Percentiles rank a stretch among this genome's conserved stretches.
Evolutionary conservation across 64 coral and sea anemone species (phyloP).

Genomic region (Porites lutea): DNA sequence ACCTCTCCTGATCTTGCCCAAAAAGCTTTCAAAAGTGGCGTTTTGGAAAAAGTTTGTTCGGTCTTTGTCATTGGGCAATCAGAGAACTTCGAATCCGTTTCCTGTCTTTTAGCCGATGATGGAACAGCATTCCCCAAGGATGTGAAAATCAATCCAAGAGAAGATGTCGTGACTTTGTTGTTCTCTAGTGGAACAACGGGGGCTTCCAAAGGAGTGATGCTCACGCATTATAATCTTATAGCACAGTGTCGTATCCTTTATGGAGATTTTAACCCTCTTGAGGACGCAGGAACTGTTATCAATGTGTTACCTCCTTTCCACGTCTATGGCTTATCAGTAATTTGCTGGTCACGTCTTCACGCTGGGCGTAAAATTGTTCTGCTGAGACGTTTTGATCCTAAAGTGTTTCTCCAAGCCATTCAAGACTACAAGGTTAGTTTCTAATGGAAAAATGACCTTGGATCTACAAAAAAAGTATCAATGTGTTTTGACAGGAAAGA

Average conservation of each 20-base stretch:
- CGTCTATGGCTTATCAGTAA: slow-evolving; percentile 61
- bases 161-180: slow-evolving; percentile 68
- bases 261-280: not conserved
- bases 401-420: slow-evolving; percentile 68
- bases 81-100: slow-evolving; percentile 46
- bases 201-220: slow-evolving; percentile 79
- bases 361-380: slow-evolving; percentile 59
- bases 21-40: slow-evolving; percentile 6
- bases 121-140: slow-evolving; percentile 66
- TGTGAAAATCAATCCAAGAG: slow-evolving; percentile 68
- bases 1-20: slow-evolving; percentile 49
- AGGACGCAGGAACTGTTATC: not conserved
- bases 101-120: slow-evolving; percentile 69
- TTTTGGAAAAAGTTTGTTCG: slow-evolving; percentile 24
- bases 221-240: slow-evolving; percentile 73
- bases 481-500: too few relatives aligned
- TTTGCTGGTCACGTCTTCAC: slow-evolving; percentile 4
- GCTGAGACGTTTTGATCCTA: slow-evolving; percentile 67
- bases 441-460: too few relatives aligned
- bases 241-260: slow-evolving; percentile 16
- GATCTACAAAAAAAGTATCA: too few relatives aligned
- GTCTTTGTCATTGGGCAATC: slow-evolving; percentile 77
- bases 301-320: slow-evolving; percentile 74
- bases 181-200: slow-evolving; percentile 96
- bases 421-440: slow-evolving; percentile 84